phyloP scores from a whole-genome alignment of 2,888 invertebrate species.

The Drosophila rellima region DNA sequence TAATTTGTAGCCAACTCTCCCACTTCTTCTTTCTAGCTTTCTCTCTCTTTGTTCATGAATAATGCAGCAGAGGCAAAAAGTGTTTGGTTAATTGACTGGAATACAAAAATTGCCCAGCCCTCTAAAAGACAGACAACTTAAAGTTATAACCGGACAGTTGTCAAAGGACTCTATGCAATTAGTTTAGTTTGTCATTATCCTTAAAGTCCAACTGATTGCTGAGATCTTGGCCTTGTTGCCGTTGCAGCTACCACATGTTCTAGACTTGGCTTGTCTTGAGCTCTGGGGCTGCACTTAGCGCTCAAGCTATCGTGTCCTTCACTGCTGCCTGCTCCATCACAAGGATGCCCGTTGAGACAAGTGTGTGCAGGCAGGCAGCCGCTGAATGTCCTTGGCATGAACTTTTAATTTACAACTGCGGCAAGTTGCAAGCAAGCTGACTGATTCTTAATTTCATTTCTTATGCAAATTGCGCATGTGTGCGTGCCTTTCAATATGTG shows the following conservation, averaged over 20 bases:
- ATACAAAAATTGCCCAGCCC: slow-evolving; percentile 10
- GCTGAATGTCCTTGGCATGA: slow-evolving; percentile 65
- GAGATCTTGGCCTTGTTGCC: slow-evolving; percentile 35
- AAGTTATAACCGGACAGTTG: slow-evolving; percentile 14
- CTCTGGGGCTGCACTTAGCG: slow-evolving; percentile 49
- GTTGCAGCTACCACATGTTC: slow-evolving; percentile 14
- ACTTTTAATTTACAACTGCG: slow-evolving; percentile 75
- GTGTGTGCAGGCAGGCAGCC: slow-evolving; percentile 9
- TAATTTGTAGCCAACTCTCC: slow-evolving; percentile 47
- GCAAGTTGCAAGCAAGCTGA: slow-evolving; percentile 31
- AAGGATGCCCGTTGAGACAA: slow-evolving; percentile 9
- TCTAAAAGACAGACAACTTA: slow-evolving; percentile 15
- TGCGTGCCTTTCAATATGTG: slow-evolving; percentile 5
- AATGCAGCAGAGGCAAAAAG: slow-evolving; percentile 52
- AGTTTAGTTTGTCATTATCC: slow-evolving; percentile 30
- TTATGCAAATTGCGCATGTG: slow-evolving; percentile 65
- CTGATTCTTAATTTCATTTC: slow-evolving; percentile 70
- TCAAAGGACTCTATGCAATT: slow-evolving; percentile 35
- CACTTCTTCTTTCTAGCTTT: not conserved
- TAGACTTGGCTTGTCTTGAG: slow-evolving; percentile 32
- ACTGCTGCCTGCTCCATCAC: slow-evolving; percentile 1
- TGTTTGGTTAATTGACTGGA: slow-evolving; percentile 52
- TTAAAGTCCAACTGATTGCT: slow-evolving; percentile 13
- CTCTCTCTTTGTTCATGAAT: slow-evolving; percentile 43
- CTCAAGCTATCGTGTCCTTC: slow-evolving; percentile 52